Evolutionary conservation across 2,888 invertebrate species (phyloP).

Genomic region (Melanargia galathea): DNA sequence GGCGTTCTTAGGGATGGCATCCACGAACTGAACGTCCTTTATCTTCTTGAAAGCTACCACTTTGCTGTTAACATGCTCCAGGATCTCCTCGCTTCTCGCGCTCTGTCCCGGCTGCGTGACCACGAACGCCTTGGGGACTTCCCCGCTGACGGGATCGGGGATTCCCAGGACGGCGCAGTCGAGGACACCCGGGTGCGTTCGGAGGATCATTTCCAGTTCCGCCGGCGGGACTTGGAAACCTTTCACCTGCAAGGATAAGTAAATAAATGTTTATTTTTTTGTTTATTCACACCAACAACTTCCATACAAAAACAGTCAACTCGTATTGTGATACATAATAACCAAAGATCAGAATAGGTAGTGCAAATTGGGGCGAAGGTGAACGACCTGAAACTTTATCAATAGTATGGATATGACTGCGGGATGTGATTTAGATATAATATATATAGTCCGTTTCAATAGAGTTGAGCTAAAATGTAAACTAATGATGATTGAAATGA

Average conservation of each 20-base stretch:
- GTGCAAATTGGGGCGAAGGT: too few relatives aligned
- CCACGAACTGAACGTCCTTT: slow-evolving; percentile 84
- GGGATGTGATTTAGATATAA: too few relatives aligned
- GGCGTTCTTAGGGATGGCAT: slow-evolving; percentile 87
- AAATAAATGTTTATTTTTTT: not conserved
- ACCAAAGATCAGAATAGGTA: too few relatives aligned
- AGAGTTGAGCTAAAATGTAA: too few relatives aligned
- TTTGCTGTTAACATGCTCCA: slow-evolving; percentile 84
- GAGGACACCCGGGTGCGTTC: slow-evolving; percentile 87
- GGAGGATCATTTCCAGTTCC: slow-evolving; percentile 89
- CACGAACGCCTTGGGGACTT: slow-evolving; percentile 89
- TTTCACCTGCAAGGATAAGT: slow-evolving; percentile 76
- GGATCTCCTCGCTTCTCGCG: slow-evolving; percentile 79
- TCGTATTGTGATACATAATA: too few relatives aligned
- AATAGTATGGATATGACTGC: too few relatives aligned
- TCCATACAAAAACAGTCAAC: too few relatives aligned
- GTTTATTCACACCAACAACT: too few relatives aligned
- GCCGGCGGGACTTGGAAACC: slow-evolving; percentile 93
- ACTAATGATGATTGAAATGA: too few relatives aligned
- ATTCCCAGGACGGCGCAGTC: slow-evolving; percentile 94
- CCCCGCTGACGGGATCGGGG: slow-evolving; percentile 87
- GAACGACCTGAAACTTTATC: too few relatives aligned
- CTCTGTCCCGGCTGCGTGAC: slow-evolving; percentile 77
- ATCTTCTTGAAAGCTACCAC: slow-evolving; percentile 89
- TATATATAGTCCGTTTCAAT: too few relatives aligned